Evolutionary conservation across 2,888 invertebrate genomes (phyloP), one percentile per base, ranked within the genome.

Genomic region (Amphipyra berbera): DNA sequence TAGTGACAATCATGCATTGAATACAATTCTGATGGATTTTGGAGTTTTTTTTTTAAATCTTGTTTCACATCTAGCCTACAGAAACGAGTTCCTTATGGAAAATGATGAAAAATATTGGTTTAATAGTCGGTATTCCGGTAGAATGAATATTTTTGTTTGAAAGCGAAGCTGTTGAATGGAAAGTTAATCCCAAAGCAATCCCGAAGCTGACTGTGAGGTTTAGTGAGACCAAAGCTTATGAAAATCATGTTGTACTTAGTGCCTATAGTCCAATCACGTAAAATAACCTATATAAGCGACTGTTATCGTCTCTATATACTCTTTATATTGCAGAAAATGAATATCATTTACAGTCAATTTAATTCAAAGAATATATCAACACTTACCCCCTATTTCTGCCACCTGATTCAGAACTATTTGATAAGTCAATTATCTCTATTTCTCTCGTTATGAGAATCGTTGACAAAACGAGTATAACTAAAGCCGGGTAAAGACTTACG

Each of bases 111-210:
- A 21, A 27, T 4, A 4, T 33, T 62, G 40, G 38, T 41, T 10
- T 3, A 30, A 57, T 10, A 13, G 21, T 38, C 7, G 7, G 7
- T 12, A 41, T 38, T 49, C 49, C 3, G 42, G 42, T 37, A 55
- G 61, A 46, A 30, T 15, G 47, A 60, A 49, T 27, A 41, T 59
- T 73, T 68, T 70, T 69, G 70, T 78, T 61, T 54, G 41, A 52
- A 82, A 88, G 90, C 90, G 61, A 88, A 89, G 89, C 88, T 73
- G 68, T 86, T 84, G 81, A 84, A 86, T 73, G 75, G 79, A 84
- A 83, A 83, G 82, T 79, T 81, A 79, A 79, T 77, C 81, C 85
- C 76, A 78, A 87, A 88, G 89, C 89, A 87, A 88, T 84, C 87
- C 89, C 86, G 68, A 87, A 89, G 88, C 86, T 79, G 73, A 55